phyloP scores from a whole-genome alignment of 2,797 vertebrate species.

The Pseudochirops corinnae region DNA sequence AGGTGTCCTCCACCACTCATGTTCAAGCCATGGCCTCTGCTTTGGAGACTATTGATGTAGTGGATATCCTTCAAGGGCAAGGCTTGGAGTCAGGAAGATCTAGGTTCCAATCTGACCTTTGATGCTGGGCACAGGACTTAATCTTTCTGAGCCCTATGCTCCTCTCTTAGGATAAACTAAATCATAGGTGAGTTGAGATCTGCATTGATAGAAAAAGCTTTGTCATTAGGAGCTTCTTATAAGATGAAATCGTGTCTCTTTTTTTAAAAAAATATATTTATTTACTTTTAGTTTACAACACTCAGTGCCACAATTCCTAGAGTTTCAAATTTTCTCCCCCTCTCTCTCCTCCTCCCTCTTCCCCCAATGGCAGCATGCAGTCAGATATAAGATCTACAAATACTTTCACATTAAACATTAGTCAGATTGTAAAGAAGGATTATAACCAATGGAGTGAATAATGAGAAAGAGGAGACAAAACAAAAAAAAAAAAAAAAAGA shows the following conservation, averaged over 20 bases:
- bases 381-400: no score
- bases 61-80: background rate
- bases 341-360: no score
- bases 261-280: no score
- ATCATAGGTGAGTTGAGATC: background rate
- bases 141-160: background rate
- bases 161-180: background rate
- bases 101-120: background rate
- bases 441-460: no score
- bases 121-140: background rate
- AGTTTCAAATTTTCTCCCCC: no score
- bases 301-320: no score
- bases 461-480: no score
- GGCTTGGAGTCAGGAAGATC: background rate
- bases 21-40: background rate
- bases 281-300: no score
- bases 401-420: no score
- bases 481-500: no score
- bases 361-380: no score
- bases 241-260: background rate
- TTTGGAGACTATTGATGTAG: background rate
- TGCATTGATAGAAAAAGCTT: background rate
- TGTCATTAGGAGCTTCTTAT: background rate
- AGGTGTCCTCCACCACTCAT: background rate
- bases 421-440: no score